These are phyloP conservation scores for Sander vitreus DNA, from an alignment of 2,113 vertebrate genomes.

Conservation along the genomic window DNA sequence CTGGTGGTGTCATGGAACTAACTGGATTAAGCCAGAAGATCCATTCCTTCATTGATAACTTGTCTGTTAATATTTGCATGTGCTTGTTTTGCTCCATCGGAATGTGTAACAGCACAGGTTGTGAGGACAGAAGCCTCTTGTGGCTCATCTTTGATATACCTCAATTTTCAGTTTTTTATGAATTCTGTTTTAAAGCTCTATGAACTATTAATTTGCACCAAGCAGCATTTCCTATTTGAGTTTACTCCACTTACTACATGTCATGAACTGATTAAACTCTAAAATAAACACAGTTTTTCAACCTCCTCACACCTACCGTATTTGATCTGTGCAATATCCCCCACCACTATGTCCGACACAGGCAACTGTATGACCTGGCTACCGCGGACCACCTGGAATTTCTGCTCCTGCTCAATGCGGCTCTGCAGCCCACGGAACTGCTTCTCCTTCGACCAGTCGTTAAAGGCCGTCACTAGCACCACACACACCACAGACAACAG, in stretches of 20 bases:
- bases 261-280: neutral
- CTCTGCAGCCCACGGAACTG: slow-evolving; percentile 98
- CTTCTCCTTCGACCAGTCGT: slow-evolving; percentile 99
- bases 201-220: neutral
- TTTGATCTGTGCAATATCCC: slow-evolving; percentile 97
- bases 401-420: slow-evolving; percentile 99
- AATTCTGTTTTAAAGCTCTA: neutral
- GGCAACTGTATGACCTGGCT: slow-evolving; percentile 96
- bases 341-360: slow-evolving; percentile 95
- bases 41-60: neutral
- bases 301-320: slow-evolving; percentile 87
- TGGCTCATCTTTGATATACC: neutral
- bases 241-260: neutral
- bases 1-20: neutral
- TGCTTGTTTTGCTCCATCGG: neutral
- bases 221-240: neutral
- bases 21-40: neutral
- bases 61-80: neutral
- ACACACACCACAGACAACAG: slow-evolving; percentile 97
- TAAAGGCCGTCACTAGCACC: slow-evolving; percentile 98
- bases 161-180: neutral
- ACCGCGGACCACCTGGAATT: slow-evolving; percentile 94
- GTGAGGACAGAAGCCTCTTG: neutral
- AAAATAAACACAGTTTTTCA: neutral
- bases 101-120: neutral